Base-by-base conservation (phyloP, 2,113 vertebrate genomes). In the Pituophis catenifer region DNA sequence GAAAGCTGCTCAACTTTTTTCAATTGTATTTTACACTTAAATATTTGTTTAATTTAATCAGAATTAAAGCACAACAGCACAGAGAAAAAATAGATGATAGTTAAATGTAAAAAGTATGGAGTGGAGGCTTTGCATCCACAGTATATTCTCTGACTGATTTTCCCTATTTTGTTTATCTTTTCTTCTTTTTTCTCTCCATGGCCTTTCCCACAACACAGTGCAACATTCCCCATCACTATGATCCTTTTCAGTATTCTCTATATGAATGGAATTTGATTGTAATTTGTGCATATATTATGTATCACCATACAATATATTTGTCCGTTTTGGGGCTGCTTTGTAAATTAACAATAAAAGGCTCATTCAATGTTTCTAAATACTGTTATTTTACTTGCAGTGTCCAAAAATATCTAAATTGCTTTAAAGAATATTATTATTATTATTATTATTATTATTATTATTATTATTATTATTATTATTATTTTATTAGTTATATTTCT, bases 1-100 rank as follows among this genome's bases (percentile, higher is more conserved):
- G n/a, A 92, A 70, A 81, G 93, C 91, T 26, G 12, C 75, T 93
- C 91, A 91, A 91, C 90, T 88, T 92, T 81, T 94, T 94, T 94
- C 59, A 94, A 88, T 92, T 93, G 55, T 81, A 54, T 53, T 96
- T 93, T 50, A 21, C 92, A 88, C 88, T 33, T 81, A 38, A 91
- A 94, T 94, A 50, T 94, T 94, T 95, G 81, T 57, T 92, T 89
- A 23, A 55, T 65, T 52, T 48, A 44, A 90, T 50, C 89, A 89
- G 11, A 89, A 55, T 55, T 17, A 55, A 55, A 90, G 57, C 48
- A 65, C 12, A 50, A 62, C 12, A 11, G 24, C 48, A 48, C 44
- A 65, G 44, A 65, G 12, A 9, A 17, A n/a, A 29, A 48, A 26
- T 48, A 59, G 29, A 90, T 3, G 15, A 26, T 90, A 50, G 2